Conservation (phyloP, 2,888 invertebrate species). For the Stenurella melanura region DNA sequence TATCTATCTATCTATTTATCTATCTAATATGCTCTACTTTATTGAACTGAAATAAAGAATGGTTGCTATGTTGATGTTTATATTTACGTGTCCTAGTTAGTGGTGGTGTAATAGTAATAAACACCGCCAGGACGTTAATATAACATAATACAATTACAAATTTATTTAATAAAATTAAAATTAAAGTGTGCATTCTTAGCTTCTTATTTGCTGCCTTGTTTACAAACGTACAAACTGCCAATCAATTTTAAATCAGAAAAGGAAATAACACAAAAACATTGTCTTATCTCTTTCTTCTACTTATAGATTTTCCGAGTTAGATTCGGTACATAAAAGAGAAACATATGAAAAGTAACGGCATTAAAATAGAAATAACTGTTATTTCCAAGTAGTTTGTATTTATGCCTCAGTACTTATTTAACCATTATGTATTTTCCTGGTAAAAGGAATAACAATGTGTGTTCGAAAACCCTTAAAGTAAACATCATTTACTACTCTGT, state of each 20-base stretch:
- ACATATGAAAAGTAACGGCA: background rate
- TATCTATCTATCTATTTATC: too few species aligned
- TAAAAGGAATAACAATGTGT: conserved; percentile 1
- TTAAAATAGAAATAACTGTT: conserved; percentile 2
- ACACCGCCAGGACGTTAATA: too few species aligned
- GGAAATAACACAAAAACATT: too few species aligned
- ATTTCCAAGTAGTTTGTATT: background rate
- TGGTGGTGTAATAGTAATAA: too few species aligned
- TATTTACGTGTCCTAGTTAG: too few species aligned
- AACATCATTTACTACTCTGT: conserved; percentile 22
- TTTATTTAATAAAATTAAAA: too few species aligned
- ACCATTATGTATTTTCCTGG: conserved; percentile 20
- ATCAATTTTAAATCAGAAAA: too few species aligned
- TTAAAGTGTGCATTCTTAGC: background rate
- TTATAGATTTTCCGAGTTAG: background rate
- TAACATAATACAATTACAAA: too few species aligned
- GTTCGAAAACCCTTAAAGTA: conserved; percentile 9
- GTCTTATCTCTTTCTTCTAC: background rate
- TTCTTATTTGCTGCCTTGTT: background rate
- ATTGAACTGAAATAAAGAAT: too few species aligned
- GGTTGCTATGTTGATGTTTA: too few species aligned
- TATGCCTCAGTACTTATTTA: conserved; percentile 1
- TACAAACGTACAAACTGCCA: background rate
- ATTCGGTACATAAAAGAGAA: background rate
- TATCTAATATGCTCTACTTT: too few species aligned